Conservation (phyloP, 2,113 vertebrate genomes). For the Vicugna pacos region DNA sequence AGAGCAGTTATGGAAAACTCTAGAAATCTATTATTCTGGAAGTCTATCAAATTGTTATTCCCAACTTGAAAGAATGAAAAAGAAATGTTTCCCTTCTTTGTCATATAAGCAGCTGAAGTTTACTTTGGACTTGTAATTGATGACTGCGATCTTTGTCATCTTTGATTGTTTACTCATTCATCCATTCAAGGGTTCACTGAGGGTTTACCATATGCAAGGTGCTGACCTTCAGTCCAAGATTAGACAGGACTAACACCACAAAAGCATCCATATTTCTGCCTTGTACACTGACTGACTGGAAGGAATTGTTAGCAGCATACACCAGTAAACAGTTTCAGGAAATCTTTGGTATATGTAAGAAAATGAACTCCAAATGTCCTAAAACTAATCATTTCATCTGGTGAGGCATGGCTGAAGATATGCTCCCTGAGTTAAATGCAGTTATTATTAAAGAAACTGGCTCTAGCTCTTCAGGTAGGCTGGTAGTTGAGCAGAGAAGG, state of each 20-base stretch:
- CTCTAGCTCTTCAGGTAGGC: not conserved
- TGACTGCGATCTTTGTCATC: not conserved
- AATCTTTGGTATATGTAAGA: conserved; percentile 8
- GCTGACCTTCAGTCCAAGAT: not conserved
- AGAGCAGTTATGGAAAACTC: not conserved
- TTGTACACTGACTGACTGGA: not conserved
- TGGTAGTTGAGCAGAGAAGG: not conserved
- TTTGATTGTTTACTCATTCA: not conserved
- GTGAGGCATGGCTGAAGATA: not conserved
- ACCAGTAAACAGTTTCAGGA: not conserved
- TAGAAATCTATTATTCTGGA: not conserved
- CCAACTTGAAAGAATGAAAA: not conserved
- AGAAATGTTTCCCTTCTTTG: not conserved
- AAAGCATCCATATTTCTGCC: not conserved
- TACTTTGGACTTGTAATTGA: not conserved
- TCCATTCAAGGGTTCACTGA: not conserved
- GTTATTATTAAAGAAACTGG: not conserved
- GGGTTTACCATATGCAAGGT: not conserved
- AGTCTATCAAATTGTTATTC: not conserved
- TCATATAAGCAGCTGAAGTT: not conserved
- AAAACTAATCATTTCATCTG: not conserved
- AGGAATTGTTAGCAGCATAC: not conserved
- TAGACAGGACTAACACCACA: not conserved
- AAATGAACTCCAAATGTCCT: not conserved
- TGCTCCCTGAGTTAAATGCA: not conserved